Base-by-base conservation (phyloP, 2,797 vertebrate species). In the Linurgus olivaceus region DNA sequence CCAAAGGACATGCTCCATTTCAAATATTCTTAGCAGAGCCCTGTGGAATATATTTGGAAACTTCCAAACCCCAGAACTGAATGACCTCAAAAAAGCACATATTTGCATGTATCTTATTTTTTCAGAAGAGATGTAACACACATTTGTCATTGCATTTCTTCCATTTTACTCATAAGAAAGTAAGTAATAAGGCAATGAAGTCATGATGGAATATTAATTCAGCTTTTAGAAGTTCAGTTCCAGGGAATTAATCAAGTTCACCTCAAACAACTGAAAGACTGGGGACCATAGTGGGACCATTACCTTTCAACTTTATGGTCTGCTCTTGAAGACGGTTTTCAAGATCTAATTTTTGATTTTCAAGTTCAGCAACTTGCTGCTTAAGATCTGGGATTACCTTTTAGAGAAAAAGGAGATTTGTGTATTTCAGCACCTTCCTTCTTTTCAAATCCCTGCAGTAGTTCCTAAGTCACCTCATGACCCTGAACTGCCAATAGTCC, bases 361-460 rank as follows among this genome's bases (percentile, higher is more conserved):
- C 98, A 72, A 99, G 98, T 90, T 99, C 99, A 92, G 98, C 98
- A 95, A 99, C 97, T 94, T 99, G 98, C 91, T 98, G 98, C 86
- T 98, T 99, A 74, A 99, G 98, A 92, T 99, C 98, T 6, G 99
- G 98, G 88, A 99, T 99, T 54, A 98, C 97, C 99, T 99, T 97
- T 54, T 74, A 63, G 57, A 80, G 91, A 73, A 89, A 72, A 65
- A 38, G 6, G 51, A 88, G 11, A 92, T 80, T 51, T 82, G 31
- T 23, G 8, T 51, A 67, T 24, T 20, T 83, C 87, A 70, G 50
- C 11, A 51, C 19, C 8, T 67, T 52, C 13, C 21, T 62, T 87
- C 33, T 77, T 68, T 70, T 21, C 54, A 76, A 61, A 48, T 20
- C 21, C 29, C 67, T 80, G 17, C 42, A 42, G 4, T 1, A 61